These are phyloP conservation scores for Ophioninae sp. DNA, from an alignment of 2,888 invertebrate species.

Conservation along the genomic window DNA sequence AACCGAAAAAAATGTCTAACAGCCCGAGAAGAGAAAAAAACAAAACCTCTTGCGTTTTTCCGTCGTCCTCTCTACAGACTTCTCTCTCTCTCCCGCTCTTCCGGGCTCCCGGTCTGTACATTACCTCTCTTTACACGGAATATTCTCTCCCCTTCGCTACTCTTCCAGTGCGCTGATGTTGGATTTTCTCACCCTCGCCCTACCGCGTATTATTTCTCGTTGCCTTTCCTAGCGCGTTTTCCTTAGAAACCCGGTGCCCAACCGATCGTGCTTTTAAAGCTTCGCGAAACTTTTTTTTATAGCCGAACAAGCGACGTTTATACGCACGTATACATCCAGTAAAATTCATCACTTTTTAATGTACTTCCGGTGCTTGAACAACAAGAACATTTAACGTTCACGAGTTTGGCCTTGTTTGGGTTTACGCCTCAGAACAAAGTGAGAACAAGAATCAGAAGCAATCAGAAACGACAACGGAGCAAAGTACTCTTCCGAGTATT, in stretches of 20 bases:
- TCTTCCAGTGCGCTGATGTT: slow-evolving; percentile 9
- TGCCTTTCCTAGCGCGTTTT: slow-evolving; percentile 25
- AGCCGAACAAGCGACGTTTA: not conserved
- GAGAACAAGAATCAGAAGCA: not conserved
- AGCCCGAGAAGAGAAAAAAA: slow-evolving; percentile 21
- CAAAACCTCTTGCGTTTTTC: slow-evolving; percentile 18
- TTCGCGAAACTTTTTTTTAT: slow-evolving; percentile 38
- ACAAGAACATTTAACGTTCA: too few relatives aligned
- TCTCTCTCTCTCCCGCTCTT: slow-evolving; percentile 8
- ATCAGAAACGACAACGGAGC: not conserved
- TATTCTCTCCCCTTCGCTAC: not conserved
- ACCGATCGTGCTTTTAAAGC: slow-evolving; percentile 43
- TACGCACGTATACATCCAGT: not conserved
- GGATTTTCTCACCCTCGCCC: slow-evolving; percentile 12
- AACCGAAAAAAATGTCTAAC: slow-evolving; percentile 46
- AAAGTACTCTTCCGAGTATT: not conserved
- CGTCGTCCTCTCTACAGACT: not conserved
- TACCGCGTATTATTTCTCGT: slow-evolving; percentile 30
- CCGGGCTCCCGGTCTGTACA: not conserved
- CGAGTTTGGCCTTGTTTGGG: too few relatives aligned
- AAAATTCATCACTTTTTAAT: not conserved
- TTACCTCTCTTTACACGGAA: slow-evolving; percentile 16
- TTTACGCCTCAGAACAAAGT: too few relatives aligned
- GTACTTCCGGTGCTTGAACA: too few relatives aligned
- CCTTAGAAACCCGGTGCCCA: slow-evolving; percentile 31